phyloP scores from a whole-genome alignment of 2,113 vertebrate species.

The Pungitius pungitius region DNA sequence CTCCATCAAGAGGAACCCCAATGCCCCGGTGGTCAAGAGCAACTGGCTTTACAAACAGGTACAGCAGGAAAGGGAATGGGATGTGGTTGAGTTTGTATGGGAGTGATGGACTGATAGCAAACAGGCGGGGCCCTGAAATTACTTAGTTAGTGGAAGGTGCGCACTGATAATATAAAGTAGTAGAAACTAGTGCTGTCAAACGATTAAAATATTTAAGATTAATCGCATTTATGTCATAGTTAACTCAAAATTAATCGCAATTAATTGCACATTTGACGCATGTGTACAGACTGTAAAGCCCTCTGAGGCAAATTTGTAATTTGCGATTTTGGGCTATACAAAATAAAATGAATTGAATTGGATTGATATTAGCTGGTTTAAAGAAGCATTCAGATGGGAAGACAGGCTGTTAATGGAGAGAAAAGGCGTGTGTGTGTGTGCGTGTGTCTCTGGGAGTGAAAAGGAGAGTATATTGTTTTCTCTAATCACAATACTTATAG shows the following conservation, averaged over 20 bases:
- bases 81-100: not conserved
- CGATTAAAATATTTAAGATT: no score
- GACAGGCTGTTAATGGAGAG: slow-evolving; percentile 8
- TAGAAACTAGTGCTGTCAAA: no score
- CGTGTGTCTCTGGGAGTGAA: not conserved
- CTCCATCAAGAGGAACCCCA: slow-evolving; percentile 95
- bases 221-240: no score
- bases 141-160: no score
- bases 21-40: slow-evolving; percentile 88
- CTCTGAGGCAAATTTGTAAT: no score
- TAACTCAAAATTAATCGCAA: no score
- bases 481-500: not conserved
- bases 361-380: slow-evolving; percentile 42
- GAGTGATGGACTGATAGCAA: not conserved
- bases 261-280: no score
- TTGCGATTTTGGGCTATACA: no score
- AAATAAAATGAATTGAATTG: no score
- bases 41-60: slow-evolving; percentile 99
- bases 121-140: no score
- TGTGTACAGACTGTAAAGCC: no score
- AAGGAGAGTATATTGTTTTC: not conserved
- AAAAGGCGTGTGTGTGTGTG: not conserved
- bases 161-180: not conserved
- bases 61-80: slow-evolving; percentile 14
- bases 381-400: slow-evolving; percentile 38